These are phyloP conservation scores for Sussaba pulchella DNA, from an alignment of 2,888 invertebrate genomes.

Conservation along the genomic window DNA sequence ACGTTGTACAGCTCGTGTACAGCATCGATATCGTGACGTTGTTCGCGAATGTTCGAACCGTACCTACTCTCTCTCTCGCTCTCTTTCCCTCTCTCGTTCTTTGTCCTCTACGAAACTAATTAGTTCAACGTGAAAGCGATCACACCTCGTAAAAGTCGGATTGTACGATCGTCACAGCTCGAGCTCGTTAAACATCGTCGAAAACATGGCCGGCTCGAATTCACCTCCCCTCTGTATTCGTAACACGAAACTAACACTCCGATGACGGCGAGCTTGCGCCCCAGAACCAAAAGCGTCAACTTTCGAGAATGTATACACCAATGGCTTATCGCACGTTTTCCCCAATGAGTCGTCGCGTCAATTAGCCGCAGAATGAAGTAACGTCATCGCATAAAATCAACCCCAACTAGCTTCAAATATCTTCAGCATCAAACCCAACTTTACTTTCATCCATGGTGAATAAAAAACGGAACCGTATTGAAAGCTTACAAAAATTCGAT, in stretches of 20 bases:
- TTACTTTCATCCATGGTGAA: not conserved
- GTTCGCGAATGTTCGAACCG: not conserved
- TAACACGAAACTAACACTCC: slow-evolving; percentile 38
- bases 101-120: slow-evolving; percentile 51
- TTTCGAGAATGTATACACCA: slow-evolving; percentile 8
- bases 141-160: slow-evolving; percentile 58
- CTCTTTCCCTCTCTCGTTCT: not conserved
- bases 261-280: slow-evolving; percentile 8
- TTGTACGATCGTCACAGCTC: slow-evolving; percentile 38
- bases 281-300: slow-evolving; percentile 18
- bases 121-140: slow-evolving; percentile 64
- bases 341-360: slow-evolving; percentile 47
- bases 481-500: not conserved
- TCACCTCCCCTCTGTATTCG: slow-evolving; percentile 20
- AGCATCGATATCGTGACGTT: slow-evolving; percentile 14
- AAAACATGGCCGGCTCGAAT: slow-evolving; percentile 46
- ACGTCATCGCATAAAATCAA: slow-evolving; percentile 35
- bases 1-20: slow-evolving; percentile 14
- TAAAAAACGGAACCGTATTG: not conserved
- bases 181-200: slow-evolving; percentile 60
- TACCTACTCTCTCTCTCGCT: not conserved
- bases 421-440: not conserved
- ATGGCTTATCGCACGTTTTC: not conserved
- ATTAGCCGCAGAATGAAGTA: slow-evolving; percentile 28
- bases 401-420: not conserved